phyloP scores from a whole-genome alignment of 2,113 vertebrate genomes.

The Actenoides hombroni region DNA sequence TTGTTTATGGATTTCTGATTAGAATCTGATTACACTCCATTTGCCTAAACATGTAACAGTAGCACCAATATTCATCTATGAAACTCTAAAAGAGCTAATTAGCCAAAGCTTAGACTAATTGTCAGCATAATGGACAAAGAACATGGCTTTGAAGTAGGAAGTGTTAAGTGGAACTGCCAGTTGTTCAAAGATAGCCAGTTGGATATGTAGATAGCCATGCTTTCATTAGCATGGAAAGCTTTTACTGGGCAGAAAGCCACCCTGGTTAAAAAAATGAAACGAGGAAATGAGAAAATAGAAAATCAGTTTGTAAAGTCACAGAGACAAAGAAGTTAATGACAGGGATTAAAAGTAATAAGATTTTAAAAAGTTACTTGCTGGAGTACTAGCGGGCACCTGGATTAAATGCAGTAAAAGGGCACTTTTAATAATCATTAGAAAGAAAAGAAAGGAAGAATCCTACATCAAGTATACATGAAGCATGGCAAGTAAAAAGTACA shows the following conservation, averaged over 20 bases:
- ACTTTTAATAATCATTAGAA: background rate
- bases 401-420: background rate
- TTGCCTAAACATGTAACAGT: constrained; percentile 17
- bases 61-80: constrained; percentile 4
- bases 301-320: background rate
- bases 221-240: constrained; percentile 23
- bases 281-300: constrained; percentile 1
- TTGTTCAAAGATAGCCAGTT: background rate
- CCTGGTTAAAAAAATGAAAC: background rate
- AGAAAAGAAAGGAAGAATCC: background rate
- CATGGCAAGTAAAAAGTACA: background rate
- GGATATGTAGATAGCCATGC: background rate
- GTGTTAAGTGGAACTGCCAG: background rate
- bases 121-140: constrained; percentile 26
- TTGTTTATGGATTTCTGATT: constrained; percentile 64
- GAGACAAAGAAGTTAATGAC: constrained; percentile 12
- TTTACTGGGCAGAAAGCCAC: constrained; percentile 9
- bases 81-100: constrained; percentile 35
- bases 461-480: background rate
- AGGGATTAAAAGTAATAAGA: background rate
- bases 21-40: constrained; percentile 50
- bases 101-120: constrained; percentile 47
- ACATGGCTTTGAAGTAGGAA: background rate
- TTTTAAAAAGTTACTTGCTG: background rate
- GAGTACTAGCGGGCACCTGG: background rate